Base-by-base conservation (phyloP, 2,888 invertebrate species). In the Arctia plantaginis region DNA sequence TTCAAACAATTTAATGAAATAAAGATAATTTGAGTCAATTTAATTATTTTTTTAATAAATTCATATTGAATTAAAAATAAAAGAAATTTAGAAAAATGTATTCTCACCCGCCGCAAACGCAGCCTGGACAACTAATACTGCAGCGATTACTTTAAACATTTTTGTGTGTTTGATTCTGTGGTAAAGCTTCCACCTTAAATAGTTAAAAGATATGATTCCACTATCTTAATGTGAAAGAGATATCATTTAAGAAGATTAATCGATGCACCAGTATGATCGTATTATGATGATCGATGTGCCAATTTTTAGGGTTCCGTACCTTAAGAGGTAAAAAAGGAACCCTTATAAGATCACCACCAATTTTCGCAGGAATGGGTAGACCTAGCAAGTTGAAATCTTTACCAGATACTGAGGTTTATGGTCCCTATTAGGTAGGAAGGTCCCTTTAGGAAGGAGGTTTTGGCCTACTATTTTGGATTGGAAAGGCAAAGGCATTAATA, bases 31-130 rank as follows among this genome's bases (percentile, higher is more conserved):
- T n/a, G n/a, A n/a, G n/a, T n/a, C n/a, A n/a, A n/a, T n/a, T n/a
- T n/a, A n/a, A n/a, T n/a, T n/a, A n/a, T n/a, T n/a, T n/a, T n/a
- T n/a, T n/a, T n/a, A n/a, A n/a, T n/a, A n/a, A n/a, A n/a, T n/a
- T n/a, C n/a, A n/a, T n/a, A n/a, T 10, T 15, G 33, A 18, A 3
- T 30, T 30, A 15, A 12, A 13, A 1, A 30, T 33, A 0, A 68
- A 55, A 35, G 20, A 27, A 23, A 27, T 66, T 1, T 44, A 64
- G 10, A 68, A 59, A 30, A 12, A 71, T n/a, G n/a, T n/a, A 59
- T 10, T 27, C 75, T 47, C 64, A 80, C 80, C 80, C 0, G 76
- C 39, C 0, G 41, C 72, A 7, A 74, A 65, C 0, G 68, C 72
- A 1, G 59, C 72, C 0, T 72, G 27, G 0, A 78, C 15, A 35